Evolutionary conservation across 2,113 vertebrate genomes (phyloP).

Genomic region (Phainopepla nitens): DNA sequence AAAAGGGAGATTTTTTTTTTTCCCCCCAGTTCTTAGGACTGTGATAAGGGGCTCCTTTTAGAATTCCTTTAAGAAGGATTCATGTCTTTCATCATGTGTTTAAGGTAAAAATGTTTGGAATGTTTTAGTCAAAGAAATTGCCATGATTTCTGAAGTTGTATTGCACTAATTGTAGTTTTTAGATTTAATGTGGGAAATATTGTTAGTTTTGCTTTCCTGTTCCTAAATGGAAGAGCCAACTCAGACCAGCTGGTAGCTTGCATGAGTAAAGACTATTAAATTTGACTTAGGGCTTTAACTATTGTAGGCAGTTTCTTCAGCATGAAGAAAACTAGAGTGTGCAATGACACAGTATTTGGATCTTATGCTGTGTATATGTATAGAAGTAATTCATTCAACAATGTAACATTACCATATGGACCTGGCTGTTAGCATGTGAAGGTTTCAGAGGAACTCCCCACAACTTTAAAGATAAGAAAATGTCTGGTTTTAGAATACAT

Average conservation of each 20-base stretch:
- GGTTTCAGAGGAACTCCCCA: neutral
- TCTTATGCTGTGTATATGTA: neutral
- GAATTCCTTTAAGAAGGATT: neutral
- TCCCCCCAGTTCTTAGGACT: neutral
- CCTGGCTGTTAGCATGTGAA: neutral
- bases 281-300: neutral
- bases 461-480: neutral
- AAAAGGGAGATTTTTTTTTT: neutral
- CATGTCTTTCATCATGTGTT: neutral
- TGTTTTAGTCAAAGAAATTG: neutral
- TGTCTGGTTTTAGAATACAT: neutral
- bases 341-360: neutral
- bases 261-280: neutral
- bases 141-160: neutral
- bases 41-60: neutral
- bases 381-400: neutral
- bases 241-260: neutral
- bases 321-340: neutral
- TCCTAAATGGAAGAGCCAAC: neutral
- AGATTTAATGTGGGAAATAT: neutral
- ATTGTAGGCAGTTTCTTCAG: neutral
- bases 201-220: neutral
- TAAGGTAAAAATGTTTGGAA: neutral
- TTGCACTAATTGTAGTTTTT: neutral
- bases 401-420: neutral